Percentiles rank a stretch among this genome's conserved stretches.
Conservation (phyloP, 1,140 invertebrate species). For the Aphaenogaster floridana region DNA sequence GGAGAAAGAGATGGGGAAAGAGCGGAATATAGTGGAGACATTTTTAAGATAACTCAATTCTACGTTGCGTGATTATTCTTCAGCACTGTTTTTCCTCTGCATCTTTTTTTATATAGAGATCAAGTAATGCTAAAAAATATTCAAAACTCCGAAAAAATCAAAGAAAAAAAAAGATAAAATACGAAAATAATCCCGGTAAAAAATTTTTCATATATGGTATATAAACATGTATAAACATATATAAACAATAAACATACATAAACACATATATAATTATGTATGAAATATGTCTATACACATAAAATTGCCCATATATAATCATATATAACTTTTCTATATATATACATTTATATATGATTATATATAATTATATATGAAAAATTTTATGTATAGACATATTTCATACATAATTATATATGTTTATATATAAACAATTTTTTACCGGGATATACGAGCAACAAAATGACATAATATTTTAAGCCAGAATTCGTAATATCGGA, state of each 20-base stretch:
- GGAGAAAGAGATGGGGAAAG: background rate
- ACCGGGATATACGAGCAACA: background rate
- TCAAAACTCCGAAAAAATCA: background rate
- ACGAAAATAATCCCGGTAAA: background rate
- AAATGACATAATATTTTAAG: background rate
- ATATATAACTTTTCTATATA: too few relatives aligned
- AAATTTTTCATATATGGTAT: too few relatives aligned
- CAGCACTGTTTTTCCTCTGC: background rate
- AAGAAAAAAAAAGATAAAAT: background rate
- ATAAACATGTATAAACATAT: too few relatives aligned
- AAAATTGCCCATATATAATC: too few relatives aligned
- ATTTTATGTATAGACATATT: too few relatives aligned
- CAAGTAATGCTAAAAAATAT: background rate
- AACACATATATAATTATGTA: too few relatives aligned
- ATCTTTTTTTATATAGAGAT: background rate
- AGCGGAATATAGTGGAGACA: background rate
- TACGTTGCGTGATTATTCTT: background rate
- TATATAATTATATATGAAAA: too few relatives aligned
- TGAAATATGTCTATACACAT: too few relatives aligned
- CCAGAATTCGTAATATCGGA: background rate
- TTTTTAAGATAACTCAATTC: conserved; percentile 32
- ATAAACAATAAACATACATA: too few relatives aligned
- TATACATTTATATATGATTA: too few relatives aligned
- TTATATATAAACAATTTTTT: too few relatives aligned
- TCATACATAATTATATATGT: too few relatives aligned